phyloP scores from a whole-genome alignment of 2,888 invertebrate genomes.

The Lycophotia porphyrea region DNA sequence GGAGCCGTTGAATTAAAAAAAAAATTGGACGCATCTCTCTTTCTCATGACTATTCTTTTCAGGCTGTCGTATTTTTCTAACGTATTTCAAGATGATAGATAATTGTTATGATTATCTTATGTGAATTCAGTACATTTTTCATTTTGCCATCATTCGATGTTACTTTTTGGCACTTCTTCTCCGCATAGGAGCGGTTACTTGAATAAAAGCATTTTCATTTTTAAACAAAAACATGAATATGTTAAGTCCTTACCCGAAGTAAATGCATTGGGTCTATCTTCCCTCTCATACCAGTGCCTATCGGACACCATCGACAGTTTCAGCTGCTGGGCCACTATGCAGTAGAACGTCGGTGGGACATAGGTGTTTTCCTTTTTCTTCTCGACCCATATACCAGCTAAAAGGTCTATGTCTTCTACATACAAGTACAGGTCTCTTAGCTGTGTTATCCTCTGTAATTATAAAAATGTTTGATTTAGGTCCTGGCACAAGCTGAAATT shows the following conservation, averaged over 20 bases:
- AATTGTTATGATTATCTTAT: background rate
- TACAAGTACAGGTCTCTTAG: slow-evolving; percentile 21
- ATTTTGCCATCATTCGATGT: background rate
- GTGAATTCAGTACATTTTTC: background rate
- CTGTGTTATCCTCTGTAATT: slow-evolving; percentile 43
- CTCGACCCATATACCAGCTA: slow-evolving; percentile 52
- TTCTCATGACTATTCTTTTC: background rate
- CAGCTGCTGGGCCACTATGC: slow-evolving; percentile 44
- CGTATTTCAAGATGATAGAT: background rate
- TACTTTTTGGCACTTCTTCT: background rate
- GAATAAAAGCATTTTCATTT: background rate
- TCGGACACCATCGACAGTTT: slow-evolving; percentile 35
- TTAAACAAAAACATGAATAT: background rate
- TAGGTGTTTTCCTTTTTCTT: slow-evolving; percentile 3
- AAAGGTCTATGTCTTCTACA: slow-evolving; percentile 45
- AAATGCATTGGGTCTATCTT: slow-evolving; percentile 45
- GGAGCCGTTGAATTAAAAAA: background rate
- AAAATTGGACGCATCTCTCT: background rate
- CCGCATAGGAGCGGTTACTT: background rate
- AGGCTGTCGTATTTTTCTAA: background rate
- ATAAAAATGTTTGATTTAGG: background rate
- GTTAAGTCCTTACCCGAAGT: slow-evolving; percentile 22
- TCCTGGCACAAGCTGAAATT: background rate
- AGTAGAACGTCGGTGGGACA: slow-evolving; percentile 50
- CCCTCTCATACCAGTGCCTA: slow-evolving; percentile 56